Evolutionary conservation across 2,113 vertebrate species (phyloP).

Genomic region (Elephantulus edwardii): DNA sequence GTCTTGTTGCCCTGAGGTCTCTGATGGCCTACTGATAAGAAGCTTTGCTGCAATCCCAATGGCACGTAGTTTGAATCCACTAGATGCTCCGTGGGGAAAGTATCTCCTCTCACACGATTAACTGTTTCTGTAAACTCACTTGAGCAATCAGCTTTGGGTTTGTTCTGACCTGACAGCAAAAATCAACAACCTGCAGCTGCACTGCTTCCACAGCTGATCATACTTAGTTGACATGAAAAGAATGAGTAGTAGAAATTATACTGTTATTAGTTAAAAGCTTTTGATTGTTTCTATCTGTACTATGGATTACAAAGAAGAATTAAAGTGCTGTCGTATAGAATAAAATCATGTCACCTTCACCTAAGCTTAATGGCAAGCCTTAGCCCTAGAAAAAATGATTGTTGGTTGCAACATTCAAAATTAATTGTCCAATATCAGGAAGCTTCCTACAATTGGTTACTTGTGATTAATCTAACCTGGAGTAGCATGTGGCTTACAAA

Average conservation of each 20-base stretch:
- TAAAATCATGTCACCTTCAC: conserved; percentile 47
- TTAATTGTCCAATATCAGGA: conserved; percentile 23
- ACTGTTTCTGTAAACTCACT: no score
- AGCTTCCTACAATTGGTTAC: not conserved
- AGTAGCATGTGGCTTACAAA: not conserved
- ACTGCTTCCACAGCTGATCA: no score
- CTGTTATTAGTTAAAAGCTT: conserved; percentile 56
- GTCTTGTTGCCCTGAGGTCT: no score
- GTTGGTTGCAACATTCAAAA: conserved; percentile 11
- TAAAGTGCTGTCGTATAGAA: conserved; percentile 6
- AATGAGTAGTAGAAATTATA: conserved; percentile 18
- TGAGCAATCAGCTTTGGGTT: no score
- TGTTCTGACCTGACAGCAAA: no score
- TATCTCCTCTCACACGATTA: no score
- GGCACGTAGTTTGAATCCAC: no score
- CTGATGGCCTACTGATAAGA: no score
- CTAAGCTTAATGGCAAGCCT: conserved; percentile 51
- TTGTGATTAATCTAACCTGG: conserved; percentile 6
- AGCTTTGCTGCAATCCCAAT: no score
- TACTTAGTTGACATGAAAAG: conserved; percentile 47
- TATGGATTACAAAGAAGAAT: conserved; percentile 52
- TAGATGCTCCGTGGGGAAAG: no score
- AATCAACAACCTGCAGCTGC: no score
- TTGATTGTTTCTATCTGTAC: conserved; percentile 43
- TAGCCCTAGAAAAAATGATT: not conserved